phyloP scores from a whole-genome alignment of 2,888 invertebrate genomes.

The Allophyes oxyacanthae region DNA sequence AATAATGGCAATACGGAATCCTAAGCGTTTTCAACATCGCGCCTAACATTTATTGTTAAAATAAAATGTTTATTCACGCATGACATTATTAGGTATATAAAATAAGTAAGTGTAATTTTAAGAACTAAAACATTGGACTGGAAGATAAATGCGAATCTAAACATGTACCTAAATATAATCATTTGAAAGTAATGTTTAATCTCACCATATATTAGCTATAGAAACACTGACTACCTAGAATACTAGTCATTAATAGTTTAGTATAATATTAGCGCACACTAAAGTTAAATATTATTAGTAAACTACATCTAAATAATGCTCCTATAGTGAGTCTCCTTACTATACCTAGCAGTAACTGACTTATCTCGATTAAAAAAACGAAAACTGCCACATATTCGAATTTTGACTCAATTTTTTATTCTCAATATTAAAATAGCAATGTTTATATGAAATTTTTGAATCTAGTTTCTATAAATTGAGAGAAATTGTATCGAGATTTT shows the following conservation, averaged over 20 bases:
- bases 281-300: constrained; percentile 50
- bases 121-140: constrained; percentile 29
- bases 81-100: constrained; percentile 1
- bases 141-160: constrained; percentile 23
- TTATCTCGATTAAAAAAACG: constrained; percentile 60
- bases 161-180: constrained; percentile 32
- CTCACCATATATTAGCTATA: constrained; percentile 55
- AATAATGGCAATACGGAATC: no score
- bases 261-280: constrained; percentile 68
- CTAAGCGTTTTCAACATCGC: no score
- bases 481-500: constrained; percentile 66
- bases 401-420: constrained; percentile 76
- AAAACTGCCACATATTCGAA: constrained; percentile 84
- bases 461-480: constrained; percentile 52
- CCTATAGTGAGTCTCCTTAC: constrained; percentile 46
- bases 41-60: no score
- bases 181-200: constrained; percentile 42
- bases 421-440: constrained; percentile 58
- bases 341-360: constrained; percentile 63
- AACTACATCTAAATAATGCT: constrained; percentile 47
- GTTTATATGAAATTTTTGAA: constrained; percentile 55
- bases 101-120: constrained; percentile 15
- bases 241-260: constrained; percentile 60
- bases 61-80: not conserved
- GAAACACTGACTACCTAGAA: constrained; percentile 55